Base-by-base conservation (phyloP, 2,888 invertebrate species). In the Chouioia cunea region DNA sequence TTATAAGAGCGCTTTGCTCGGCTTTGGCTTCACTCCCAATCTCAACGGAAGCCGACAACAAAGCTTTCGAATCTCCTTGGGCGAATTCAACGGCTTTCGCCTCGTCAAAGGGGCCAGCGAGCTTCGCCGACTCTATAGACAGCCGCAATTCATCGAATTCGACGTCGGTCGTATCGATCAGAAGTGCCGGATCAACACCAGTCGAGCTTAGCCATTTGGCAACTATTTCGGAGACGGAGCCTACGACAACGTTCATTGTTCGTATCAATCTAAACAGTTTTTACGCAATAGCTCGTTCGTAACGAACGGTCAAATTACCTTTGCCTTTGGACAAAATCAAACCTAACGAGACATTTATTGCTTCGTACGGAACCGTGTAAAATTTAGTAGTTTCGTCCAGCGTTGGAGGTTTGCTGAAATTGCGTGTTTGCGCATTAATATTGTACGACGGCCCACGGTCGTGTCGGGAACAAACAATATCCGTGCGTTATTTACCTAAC, bases 161-260 rank as follows among this genome's bases (percentile, higher is more conserved):
- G 0, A 81, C 76, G 53, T 86, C 85, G 2, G 80, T 81, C 36
- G 81, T 80, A 65, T 86, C 85, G 57, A 86, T 79, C 57, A 88
- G 78, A 56, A 82, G 77, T 18, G 88, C 86, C 0, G 95, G 93
- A 79, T 91, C 87, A 6, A 94, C 87, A 14, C 93, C 93, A 76
- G 92, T 89, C 20, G 91, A 88, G 63, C 92, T 91, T 22, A 97
- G 87, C 95, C 97, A 97, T 81, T 93, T 93, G 0, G 96, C 93
- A 53, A 96, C 93, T 64, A 96, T 86, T 84, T 97, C 97, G 0
- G 95, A 93, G 10, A 97, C 91, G n/a, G 94, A 93, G 46, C 97
- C 96, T 88, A 89, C 57, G 59, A 73, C 16, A 47, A 68, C 43
- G 47, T 23, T 46, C 10, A 18, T 16, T 22, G 14, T 43, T 18